Evolutionary conservation across 2,797 vertebrate genomes (phyloP).

Genomic region (Semotilus atromaculatus): DNA sequence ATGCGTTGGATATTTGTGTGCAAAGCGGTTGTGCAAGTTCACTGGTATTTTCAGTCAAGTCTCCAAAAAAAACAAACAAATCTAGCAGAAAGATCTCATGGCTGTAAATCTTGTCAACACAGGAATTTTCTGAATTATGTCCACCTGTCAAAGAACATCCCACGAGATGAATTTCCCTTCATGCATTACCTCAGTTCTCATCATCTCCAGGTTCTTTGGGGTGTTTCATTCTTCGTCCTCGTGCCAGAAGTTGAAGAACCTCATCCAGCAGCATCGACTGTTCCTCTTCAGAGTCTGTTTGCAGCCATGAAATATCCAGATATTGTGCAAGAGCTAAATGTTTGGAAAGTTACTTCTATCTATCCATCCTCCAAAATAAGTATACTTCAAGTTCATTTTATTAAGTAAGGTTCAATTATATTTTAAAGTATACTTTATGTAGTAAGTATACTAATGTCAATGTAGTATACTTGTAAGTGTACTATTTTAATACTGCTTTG

Average conservation of each 20-base stretch:
- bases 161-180: background rate
- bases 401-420: too few species aligned
- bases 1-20: too few species aligned
- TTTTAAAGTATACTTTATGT: too few species aligned
- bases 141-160: background rate
- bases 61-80: background rate
- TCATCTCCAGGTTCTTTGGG: background rate
- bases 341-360: background rate
- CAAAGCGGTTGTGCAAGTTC: background rate
- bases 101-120: background rate
- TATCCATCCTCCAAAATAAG: too few species aligned
- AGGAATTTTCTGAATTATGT: conserved; percentile 3
- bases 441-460: too few species aligned
- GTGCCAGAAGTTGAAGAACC: conserved; percentile 8
- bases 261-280: background rate
- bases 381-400: too few species aligned
- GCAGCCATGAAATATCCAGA: background rate
- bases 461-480: too few species aligned
- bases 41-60: background rate
- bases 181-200: conserved; percentile 4
- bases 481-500: too few species aligned
- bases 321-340: background rate
- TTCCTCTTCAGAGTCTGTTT: background rate
- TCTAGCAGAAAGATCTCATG: conserved; percentile 3
- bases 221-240: background rate